These are phyloP conservation scores for Drosophila burlai DNA, from an alignment of 1,140 invertebrate species.

Conservation along the genomic window DNA sequence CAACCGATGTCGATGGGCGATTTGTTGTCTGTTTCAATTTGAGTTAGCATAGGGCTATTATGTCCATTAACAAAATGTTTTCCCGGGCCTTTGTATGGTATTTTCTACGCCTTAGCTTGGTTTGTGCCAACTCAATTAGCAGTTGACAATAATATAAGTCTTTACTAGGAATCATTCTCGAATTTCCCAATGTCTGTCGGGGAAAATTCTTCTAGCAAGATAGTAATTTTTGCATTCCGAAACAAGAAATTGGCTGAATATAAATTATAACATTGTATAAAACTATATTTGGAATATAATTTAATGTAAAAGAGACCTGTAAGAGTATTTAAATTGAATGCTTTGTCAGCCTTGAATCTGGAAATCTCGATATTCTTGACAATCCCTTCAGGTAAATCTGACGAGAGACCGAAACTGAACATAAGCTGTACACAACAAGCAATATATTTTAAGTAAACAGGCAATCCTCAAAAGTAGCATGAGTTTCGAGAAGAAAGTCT, in stretches of 20 bases:
- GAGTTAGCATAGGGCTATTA: slow-evolving; percentile 33
- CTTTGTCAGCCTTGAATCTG: neutral
- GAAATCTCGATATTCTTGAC: slow-evolving; percentile 1
- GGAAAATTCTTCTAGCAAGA: neutral
- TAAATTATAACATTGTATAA: too few species aligned
- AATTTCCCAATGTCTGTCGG: neutral
- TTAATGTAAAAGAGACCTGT: neutral
- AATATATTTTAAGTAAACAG: slow-evolving; percentile 6
- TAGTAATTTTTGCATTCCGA: neutral
- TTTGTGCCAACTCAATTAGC: slow-evolving; percentile 34
- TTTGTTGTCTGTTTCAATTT: slow-evolving; percentile 65
- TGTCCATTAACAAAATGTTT: slow-evolving; percentile 43
- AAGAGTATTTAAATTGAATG: neutral
- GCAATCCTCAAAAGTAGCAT: neutral
- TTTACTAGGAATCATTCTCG: neutral
- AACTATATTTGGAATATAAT: neutral
- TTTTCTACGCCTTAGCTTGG: slow-evolving; percentile 9
- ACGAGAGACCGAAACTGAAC: neutral
- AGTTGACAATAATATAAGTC: too few species aligned
- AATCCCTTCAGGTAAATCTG: neutral
- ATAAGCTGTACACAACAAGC: neutral
- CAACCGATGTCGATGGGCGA: slow-evolving; percentile 52
- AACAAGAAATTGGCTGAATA: neutral
- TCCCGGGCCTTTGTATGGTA: slow-evolving; percentile 21
- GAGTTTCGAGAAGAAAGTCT: neutral